phyloP scores from a whole-genome alignment of 2,113 vertebrate genomes.

The Nothocercus julius region DNA sequence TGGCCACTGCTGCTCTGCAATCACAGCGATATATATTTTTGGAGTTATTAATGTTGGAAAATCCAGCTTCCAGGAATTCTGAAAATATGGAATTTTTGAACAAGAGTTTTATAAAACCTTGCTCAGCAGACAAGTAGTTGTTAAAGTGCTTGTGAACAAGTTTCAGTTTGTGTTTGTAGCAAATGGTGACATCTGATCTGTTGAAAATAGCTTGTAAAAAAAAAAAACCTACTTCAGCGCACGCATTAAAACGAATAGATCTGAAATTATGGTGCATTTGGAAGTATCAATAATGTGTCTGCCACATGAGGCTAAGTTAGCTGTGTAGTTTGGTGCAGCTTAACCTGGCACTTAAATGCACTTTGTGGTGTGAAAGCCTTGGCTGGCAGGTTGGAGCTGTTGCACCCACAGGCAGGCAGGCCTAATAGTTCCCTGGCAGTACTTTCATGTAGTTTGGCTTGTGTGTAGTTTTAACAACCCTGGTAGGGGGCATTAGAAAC shows the following conservation, averaged over 20 bases:
- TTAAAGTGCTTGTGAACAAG: background rate
- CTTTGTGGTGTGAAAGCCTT: background rate
- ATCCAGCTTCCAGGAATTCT: background rate
- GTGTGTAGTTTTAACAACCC: conserved; percentile 5
- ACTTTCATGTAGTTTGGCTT: conserved; percentile 19
- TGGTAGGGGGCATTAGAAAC: conserved; percentile 39
- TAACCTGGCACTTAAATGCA: background rate
- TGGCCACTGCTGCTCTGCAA: background rate
- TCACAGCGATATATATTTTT: background rate
- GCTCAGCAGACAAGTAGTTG: background rate
- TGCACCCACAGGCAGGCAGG: background rate
- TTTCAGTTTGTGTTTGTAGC: background rate
- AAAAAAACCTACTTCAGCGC: background rate
- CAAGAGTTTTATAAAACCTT: background rate
- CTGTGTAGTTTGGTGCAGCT: background rate
- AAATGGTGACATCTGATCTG: background rate
- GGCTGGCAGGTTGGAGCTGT: background rate
- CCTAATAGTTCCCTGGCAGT: background rate
- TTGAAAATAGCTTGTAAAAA: background rate
- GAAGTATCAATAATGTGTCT: background rate
- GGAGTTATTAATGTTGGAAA: background rate
- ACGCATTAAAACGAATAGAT: background rate
- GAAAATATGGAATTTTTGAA: background rate
- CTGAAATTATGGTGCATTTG: background rate
- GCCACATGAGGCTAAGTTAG: background rate